phyloP scores from a whole-genome alignment of 2,113 vertebrate genomes.

The Cynoglossus semilaevis region DNA sequence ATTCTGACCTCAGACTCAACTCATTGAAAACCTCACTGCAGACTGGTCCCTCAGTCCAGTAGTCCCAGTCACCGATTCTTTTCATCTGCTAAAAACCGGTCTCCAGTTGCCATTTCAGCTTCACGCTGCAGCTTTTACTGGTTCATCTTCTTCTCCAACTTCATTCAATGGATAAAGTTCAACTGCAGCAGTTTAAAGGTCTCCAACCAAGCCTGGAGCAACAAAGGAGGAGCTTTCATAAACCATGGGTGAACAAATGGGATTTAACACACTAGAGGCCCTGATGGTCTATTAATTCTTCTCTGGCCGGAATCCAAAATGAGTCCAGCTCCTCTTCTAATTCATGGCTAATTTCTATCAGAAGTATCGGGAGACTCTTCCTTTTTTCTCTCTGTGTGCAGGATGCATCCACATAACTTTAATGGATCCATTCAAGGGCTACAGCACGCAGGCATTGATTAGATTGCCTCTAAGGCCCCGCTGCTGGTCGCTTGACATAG shows the following conservation, averaged over 20 bases:
- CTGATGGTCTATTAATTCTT: slow-evolving; percentile 94
- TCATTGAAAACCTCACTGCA: too few species aligned
- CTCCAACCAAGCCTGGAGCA: slow-evolving; percentile 73
- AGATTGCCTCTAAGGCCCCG: slow-evolving; percentile 80
- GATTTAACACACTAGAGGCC: slow-evolving; percentile 91
- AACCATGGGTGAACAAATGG: slow-evolving; percentile 86
- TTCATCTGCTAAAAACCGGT: slow-evolving; percentile 36
- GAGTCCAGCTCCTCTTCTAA: slow-evolving; percentile 86
- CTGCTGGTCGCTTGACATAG: slow-evolving; percentile 82
- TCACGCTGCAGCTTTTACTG: slow-evolving; percentile 48
- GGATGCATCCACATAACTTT: slow-evolving; percentile 88
- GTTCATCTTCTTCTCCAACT: slow-evolving; percentile 64
- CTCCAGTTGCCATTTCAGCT: slow-evolving; percentile 40
- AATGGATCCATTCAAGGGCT: slow-evolving; percentile 86
- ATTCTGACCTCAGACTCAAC: slow-evolving; percentile 52
- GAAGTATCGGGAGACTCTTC: slow-evolving; percentile 84
- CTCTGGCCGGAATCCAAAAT: slow-evolving; percentile 87
- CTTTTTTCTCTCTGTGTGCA: slow-evolving; percentile 68
- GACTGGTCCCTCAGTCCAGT: too few species aligned
- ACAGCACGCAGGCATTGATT: slow-evolving; percentile 88
- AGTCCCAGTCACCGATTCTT: slow-evolving; percentile 24
- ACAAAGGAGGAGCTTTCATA: slow-evolving; percentile 82
- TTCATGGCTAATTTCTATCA: slow-evolving; percentile 95
- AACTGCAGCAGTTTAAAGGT: slow-evolving; percentile 64
- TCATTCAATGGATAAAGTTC: slow-evolving; percentile 78